These are phyloP conservation scores for Alcedo atthis DNA, from an alignment of 2,797 vertebrate genomes.

Conservation along the genomic window DNA sequence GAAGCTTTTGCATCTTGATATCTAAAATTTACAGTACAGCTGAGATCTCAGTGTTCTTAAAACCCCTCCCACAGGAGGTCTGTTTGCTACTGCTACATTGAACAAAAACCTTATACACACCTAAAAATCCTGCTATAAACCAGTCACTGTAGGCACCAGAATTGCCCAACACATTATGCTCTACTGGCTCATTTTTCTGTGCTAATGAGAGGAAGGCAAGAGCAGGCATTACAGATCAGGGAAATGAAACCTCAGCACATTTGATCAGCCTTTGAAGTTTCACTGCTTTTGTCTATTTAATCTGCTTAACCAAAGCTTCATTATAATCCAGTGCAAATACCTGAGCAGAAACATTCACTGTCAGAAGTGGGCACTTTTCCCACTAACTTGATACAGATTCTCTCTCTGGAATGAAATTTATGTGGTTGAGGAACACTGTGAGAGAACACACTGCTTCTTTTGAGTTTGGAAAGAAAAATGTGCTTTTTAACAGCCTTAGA, in stretches of 20 bases:
- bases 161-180: neutral
- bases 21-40: neutral
- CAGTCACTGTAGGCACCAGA: neutral
- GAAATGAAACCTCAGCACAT: slow-evolving; percentile 51
- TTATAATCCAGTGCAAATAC: slow-evolving; percentile 72
- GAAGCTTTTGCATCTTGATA: neutral
- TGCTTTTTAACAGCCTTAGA: neutral
- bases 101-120: neutral
- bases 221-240: slow-evolving; percentile 13
- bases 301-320: slow-evolving; percentile 76
- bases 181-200: slow-evolving; percentile 1
- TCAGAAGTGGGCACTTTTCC: neutral
- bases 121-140: neutral
- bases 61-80: neutral
- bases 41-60: neutral
- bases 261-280: slow-evolving; percentile 61
- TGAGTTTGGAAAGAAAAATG: neutral
- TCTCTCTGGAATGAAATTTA: neutral
- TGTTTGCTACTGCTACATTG: neutral
- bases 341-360: slow-evolving; percentile 21
- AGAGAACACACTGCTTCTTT: neutral
- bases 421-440: neutral
- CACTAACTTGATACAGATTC: neutral
- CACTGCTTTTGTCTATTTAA: slow-evolving; percentile 74
- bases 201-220: slow-evolving; percentile 42